Conservation (phyloP, 2,888 invertebrate genomes). For the Helleia helle region DNA sequence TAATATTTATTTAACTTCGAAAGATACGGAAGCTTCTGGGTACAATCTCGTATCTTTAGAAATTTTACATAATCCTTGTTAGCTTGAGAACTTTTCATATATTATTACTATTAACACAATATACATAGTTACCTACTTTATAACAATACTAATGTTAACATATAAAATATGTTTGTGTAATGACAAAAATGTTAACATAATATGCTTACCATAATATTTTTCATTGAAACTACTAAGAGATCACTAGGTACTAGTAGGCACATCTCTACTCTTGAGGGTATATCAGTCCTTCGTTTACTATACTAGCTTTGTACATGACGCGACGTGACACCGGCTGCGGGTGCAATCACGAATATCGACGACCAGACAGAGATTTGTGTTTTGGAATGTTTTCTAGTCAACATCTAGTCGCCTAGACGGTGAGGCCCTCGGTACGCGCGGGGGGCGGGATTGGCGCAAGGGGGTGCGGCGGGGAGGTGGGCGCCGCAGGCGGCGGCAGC, state of each 20-base stretch:
- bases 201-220: too few species aligned
- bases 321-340: slow-evolving; percentile 3
- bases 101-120: too few species aligned
- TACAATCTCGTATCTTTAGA: too few species aligned
- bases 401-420: slow-evolving; percentile 68
- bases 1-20: too few species aligned
- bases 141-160: too few species aligned
- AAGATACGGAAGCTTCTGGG: too few species aligned
- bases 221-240: too few species aligned
- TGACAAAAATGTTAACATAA: too few species aligned
- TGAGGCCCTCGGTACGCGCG: slow-evolving; percentile 81
- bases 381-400: slow-evolving; percentile 45
- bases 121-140: too few species aligned
- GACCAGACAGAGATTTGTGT: slow-evolving; percentile 18
- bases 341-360: neutral
- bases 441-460: slow-evolving; percentile 77
- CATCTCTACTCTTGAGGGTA: slow-evolving; percentile 2
- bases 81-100: too few species aligned
- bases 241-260: slow-evolving; percentile 5
- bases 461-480: slow-evolving; percentile 41
- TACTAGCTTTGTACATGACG: slow-evolving; percentile 17
- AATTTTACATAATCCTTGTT: too few species aligned
- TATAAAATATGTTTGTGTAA: too few species aligned
- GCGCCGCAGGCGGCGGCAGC: slow-evolving; percentile 35
- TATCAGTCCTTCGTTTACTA: slow-evolving; percentile 19